Base-by-base conservation (phyloP, 1,140 invertebrate species). In the Varroa destructor region DNA sequence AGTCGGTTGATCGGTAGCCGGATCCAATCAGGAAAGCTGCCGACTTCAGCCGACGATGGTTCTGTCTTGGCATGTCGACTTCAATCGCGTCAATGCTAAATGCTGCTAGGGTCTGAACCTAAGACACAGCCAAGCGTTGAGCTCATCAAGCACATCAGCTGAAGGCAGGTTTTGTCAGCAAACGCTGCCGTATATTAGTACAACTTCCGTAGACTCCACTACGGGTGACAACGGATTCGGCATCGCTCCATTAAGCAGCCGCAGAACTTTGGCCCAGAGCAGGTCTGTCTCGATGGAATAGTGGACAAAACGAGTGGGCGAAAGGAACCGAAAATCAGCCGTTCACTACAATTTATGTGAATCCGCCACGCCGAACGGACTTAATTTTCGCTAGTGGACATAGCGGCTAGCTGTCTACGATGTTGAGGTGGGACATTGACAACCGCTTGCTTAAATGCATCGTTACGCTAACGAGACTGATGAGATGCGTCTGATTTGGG, bases 211-310 rank as follows among this genome's bases (percentile, higher is more conserved):
- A 46, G 4, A 25, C 12, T 14, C 57, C 36, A 37, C 37, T 3
- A 51, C 46, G 46, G 61, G 37, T 14, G 61, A 67, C 40, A 67
- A 67, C 61, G 61, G 40, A 67, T 51, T 51, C 46, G 46, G 46
- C 61, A 37, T 67, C 61, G 61, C 61, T 67, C 61, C 61, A 67
- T 67, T 67, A 67, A 37, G 61, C 61, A 67, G 61, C 61, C 40
- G 61, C 40, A 12, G 14, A 67, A 67, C 61, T 67, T 67, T 67
- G 61, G 61, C 61, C 61, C 61, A 37, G 36, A 14, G 61, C 46
- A 67, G 40, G 61, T n/a, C 8, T 8, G 46, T 6, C 42, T 12
- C 57, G 12, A 12, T 61, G 12, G 57, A 61, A 5, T 12, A 25
- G 25, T 61, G 36, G 36, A 12, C 25, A 25, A 42, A 1, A 42